Base-by-base conservation (phyloP, 2,888 invertebrate species). In the Terebella lapidaria region DNA sequence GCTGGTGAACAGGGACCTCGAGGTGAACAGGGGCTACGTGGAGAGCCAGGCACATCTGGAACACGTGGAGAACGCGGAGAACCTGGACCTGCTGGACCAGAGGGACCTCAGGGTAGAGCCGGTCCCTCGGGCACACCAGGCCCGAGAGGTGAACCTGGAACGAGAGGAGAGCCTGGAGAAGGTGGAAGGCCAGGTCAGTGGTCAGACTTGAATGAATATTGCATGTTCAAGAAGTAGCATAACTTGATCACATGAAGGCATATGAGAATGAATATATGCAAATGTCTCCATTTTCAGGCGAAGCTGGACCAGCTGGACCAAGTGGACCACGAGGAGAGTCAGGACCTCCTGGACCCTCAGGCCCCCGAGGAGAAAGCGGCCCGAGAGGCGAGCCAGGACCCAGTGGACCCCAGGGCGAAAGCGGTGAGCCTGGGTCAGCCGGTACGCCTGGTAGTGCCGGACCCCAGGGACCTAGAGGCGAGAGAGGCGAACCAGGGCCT, bases 151-250 rank as follows among this genome's bases (percentile, higher is more conserved):
- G 18, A n/a, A 47, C 54, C 35, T 5, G 62, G 61, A 5, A 24
- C 60, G 5, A 47, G 27, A 70, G 88, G 88, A 1, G 82, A 47
- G 22, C 28, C 18, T 15, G 62, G 62, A 20, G 45, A 51, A 10
- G 51, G n/a, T 49, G 61, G 61, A 24, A 2, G 49, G 2, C 29
- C 46, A 27, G 61, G 61, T 35, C n/a, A 35, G 42, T 35, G 42
- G n/a, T 10, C 10, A 35, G 10, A 15, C 10, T 35, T 35, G 10
- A 15, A 35, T 35, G n/a, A 10, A 15, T 35, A 35, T n/a, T n/a
- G n/a, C n/a, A n/a, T n/a, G n/a, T n/a, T n/a, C n/a, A n/a, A n/a
- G n/a, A n/a, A n/a, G n/a, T n/a, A n/a, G n/a, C n/a, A n/a, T n/a
- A n/a, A n/a, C n/a, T n/a, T n/a, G n/a, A n/a, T n/a, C n/a, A n/a